Evolutionary conservation across 2,888 invertebrate genomes (phyloP).

Genomic region (Criorhina ranunculi): DNA sequence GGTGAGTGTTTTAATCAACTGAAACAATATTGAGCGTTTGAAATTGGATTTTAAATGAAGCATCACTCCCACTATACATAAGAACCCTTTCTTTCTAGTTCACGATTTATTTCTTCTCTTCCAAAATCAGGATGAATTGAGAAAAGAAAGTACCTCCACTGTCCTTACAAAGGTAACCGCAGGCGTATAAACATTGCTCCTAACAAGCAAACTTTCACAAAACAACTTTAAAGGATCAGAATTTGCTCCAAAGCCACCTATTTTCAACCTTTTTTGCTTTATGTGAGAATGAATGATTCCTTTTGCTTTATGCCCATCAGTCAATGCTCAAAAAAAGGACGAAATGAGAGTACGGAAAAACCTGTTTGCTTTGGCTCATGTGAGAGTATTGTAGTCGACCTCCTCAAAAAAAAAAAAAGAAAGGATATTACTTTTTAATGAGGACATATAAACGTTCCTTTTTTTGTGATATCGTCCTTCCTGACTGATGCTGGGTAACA

Average conservation of each 20-base stretch:
- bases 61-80: background rate
- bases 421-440: conserved; percentile 75
- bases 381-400: conserved; percentile 54
- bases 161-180: conserved; percentile 47
- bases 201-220: conserved; percentile 42
- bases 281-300: conserved; percentile 4
- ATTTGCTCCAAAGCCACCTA: conserved; percentile 19
- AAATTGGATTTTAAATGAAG: conserved; percentile 71
- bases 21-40: conserved; percentile 66
- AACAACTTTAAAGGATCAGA: conserved; percentile 51
- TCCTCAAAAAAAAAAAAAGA: conserved; percentile 50
- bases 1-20: conserved; percentile 68
- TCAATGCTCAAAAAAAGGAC: conserved; percentile 34
- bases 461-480: conserved; percentile 46
- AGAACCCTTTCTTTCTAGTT: background rate
- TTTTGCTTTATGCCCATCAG: conserved; percentile 36
- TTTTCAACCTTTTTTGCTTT: conserved; percentile 5
- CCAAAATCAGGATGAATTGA: conserved; percentile 10
- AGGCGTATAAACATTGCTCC: conserved; percentile 17
- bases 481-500: conserved; percentile 30
- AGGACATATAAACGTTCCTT: conserved; percentile 64
- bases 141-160: conserved; percentile 5
- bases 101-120: conserved; percentile 11
- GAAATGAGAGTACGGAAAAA: conserved; percentile 38
- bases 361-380: conserved; percentile 60